Base-by-base conservation (phyloP, 2,797 vertebrate species). In the Diglossa cyanea region DNA sequence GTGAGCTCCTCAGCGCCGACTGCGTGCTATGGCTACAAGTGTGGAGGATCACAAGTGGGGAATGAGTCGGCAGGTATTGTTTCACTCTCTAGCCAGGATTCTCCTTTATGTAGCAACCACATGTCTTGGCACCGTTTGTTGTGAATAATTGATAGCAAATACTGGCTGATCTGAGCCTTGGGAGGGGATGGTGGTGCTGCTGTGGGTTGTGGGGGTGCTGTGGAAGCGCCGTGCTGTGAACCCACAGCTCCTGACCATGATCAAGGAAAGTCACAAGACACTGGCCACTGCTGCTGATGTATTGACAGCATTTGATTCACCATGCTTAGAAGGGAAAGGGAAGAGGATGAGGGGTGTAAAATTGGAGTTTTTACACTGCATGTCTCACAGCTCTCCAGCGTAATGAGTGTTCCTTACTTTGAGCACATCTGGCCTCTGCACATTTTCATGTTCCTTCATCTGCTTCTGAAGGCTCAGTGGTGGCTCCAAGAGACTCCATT, bases 201-300 rank as follows among this genome's bases (percentile, higher is more conserved):
- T 2, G 7, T 5, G 40, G 40, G 39, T 31, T 33, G 4, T 4
- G 20, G 30, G 23, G 37, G 31, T 71, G 72, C 40, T 2, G 4
- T 57, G 72, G 57, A 60, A 70, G 44, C 0, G 0, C 70, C 3
- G 2, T 0, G 0, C 47, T 13, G 30, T 11, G 8, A 25, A 6
- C 0, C 0, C 30, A 2, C 24, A 7, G 37, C 61, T 93, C 18
- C 78, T 57, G 9, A 44, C n/a, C 45, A 4, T 0, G 1, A 17
- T 30, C 26, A 16, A 26, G 28, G 42, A 26, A 72, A 71, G 40
- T 9, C 7, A 1, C 47, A 33, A 62, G 57, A 37, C 15, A 3
- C 35, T 75, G 72, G n/a, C 40, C 17, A 3, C 44, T 10, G 23
- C 58, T 62, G 47, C 54, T 31, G 42, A 37, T 25, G 70, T 60